Base-by-base conservation (phyloP, 1,140 invertebrate species). In the Monomorium pharaonis region DNA sequence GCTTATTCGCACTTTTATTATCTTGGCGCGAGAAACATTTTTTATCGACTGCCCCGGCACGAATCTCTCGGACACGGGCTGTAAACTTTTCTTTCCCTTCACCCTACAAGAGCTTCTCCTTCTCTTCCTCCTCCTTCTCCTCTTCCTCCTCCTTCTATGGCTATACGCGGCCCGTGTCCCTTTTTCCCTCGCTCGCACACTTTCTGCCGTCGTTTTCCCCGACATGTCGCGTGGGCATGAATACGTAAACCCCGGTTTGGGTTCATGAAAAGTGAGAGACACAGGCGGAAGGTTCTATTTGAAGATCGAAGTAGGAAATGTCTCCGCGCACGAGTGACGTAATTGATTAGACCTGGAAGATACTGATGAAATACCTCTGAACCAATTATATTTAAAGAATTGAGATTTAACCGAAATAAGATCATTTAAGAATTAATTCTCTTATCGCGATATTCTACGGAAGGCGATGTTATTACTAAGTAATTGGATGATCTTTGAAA, bases 11-110 rank as follows among this genome's bases (percentile, higher is more conserved):
- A 88, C 88, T 90, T 90, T 90, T 90, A 90, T 90, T 90, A 90
- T 90, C 89, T 90, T 77, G 75, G 85, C 60, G 60, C 89, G 86
- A 84, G 89, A 90, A 91, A 92, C 92, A 92, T 92, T 92, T 92
- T 92, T 92, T 92, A 92, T 92, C 90, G 91, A 92, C 89, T 89
- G 74, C 83, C 75, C 88, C 77, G 78, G 85, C 89, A 76, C 69
- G 70, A 54, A 54, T 83, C 78, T 74, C 63, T 78, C 77, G 86
- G 89, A 92, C 90, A 92, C 84, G 88, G 76, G 54, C 86, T 89
- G 90, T 92, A 91, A 92, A 92, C 88, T 92, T 91, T 87, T 70
- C 84, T 78, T 86, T 72, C 63, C 62, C 84, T 89, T 88, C 69
- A 56, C 51, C 56, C 84, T 85, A 70, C 83, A 69, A 86, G 65